phyloP scores from a whole-genome alignment of 2,113 vertebrate species.

The Lampris incognitus region DNA sequence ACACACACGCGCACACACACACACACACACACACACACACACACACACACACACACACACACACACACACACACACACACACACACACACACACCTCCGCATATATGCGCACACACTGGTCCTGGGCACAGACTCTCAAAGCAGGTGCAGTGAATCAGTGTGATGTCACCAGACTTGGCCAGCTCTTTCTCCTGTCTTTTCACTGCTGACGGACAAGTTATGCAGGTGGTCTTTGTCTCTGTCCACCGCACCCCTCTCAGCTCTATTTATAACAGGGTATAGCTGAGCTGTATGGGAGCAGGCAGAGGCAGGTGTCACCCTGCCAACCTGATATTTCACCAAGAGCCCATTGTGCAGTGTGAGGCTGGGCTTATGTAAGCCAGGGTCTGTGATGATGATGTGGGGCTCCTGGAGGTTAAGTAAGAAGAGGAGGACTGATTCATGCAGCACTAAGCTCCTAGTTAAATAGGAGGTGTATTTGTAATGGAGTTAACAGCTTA shows the following conservation, averaged over 20 bases:
- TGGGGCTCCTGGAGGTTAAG: slow-evolving; percentile 8
- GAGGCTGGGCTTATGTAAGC: slow-evolving; percentile 7
- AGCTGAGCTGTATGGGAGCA: slow-evolving; percentile 46
- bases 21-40: too few species aligned
- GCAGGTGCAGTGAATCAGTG: slow-evolving; percentile 67
- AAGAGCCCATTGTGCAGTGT: slow-evolving; percentile 5
- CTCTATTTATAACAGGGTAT: slow-evolving; percentile 57
- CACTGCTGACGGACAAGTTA: slow-evolving; percentile 40
- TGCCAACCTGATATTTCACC: slow-evolving; percentile 39
- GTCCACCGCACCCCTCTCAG: slow-evolving; percentile 33
- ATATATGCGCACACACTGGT: neutral
- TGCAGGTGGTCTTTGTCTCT: slow-evolving; percentile 42
- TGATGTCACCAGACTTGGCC: slow-evolving; percentile 63
- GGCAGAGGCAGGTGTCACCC: slow-evolving; percentile 52
- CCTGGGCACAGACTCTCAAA: slow-evolving; percentile 57
- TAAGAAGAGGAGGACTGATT: slow-evolving; percentile 17
- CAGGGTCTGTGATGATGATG: slow-evolving; percentile 9
- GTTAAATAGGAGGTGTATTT: slow-evolving; percentile 30
- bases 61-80: too few species aligned
- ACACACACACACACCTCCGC: too few species aligned
- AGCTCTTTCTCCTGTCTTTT: slow-evolving; percentile 39
- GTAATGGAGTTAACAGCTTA: slow-evolving; percentile 21
- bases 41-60: too few species aligned
- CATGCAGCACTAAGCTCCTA: slow-evolving; percentile 15
- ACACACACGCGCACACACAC: too few species aligned